Conservation (phyloP, 2,888 invertebrate genomes). For the Ichneumoninae sp. region DNA sequence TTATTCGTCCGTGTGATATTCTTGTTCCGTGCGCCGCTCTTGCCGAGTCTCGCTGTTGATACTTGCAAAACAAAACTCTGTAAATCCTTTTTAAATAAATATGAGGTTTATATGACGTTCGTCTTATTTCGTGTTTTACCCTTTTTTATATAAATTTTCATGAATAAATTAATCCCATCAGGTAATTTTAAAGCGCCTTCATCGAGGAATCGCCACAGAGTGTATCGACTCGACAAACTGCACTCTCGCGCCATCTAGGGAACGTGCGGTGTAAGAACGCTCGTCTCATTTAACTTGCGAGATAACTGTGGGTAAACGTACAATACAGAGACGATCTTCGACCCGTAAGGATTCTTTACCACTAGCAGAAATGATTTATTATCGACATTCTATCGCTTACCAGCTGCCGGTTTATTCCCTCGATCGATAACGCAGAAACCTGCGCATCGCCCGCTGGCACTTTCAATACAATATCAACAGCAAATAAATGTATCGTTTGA, state of each 20-base stretch:
- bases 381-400: not conserved
- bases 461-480: not conserved
- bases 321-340: not conserved
- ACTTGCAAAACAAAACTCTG: slow-evolving; percentile 83
- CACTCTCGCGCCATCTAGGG: slow-evolving; percentile 4
- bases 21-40: slow-evolving; percentile 83
- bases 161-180: not conserved
- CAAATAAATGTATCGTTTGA: not conserved
- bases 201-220: not conserved
- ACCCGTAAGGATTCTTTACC: not conserved
- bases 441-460: not conserved
- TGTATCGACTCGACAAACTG: not conserved
- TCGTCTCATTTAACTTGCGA: not conserved
- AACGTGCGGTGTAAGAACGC: not conserved
- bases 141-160: not conserved
- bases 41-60: slow-evolving; percentile 83
- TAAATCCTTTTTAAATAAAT: slow-evolving; percentile 84
- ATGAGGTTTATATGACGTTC: slow-evolving; percentile 82
- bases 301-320: not conserved
- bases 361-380: not conserved
- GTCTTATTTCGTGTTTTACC: not conserved
- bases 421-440: slow-evolving; percentile 9
- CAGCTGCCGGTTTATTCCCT: not conserved
- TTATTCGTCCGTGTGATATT: slow-evolving; percentile 81
- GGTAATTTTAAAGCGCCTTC: not conserved